phyloP scores from a whole-genome alignment of 2,888 invertebrate genomes.

The Philhelius pedissequus region DNA sequence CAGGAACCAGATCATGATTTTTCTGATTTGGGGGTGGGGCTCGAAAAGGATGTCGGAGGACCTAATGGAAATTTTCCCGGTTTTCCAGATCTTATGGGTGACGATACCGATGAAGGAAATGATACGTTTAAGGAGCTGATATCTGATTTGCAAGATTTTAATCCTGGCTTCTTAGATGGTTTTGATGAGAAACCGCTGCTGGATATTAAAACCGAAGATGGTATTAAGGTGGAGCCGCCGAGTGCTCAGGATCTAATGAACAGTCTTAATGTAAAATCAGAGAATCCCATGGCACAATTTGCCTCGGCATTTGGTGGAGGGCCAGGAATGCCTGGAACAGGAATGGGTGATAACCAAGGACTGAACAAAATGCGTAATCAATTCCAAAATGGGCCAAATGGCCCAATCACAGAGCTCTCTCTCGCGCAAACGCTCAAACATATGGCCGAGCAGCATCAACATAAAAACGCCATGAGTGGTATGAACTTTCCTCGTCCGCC shows the following conservation, averaged over 20 bases:
- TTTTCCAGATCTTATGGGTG: slow-evolving; percentile 89
- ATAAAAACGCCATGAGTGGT: slow-evolving; percentile 86
- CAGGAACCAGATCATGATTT: slow-evolving; percentile 92
- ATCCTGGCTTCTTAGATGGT: slow-evolving; percentile 89
- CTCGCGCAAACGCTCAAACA: slow-evolving; percentile 97
- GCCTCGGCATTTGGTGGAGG: slow-evolving; percentile 74
- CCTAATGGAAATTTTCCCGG: slow-evolving; percentile 87
- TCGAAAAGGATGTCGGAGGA: slow-evolving; percentile 90
- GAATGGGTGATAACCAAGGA: slow-evolving; percentile 72
- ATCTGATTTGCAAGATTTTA: slow-evolving; percentile 90
- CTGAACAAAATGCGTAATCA: slow-evolving; percentile 73
- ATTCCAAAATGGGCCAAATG: slow-evolving; percentile 74
- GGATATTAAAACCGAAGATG: slow-evolving; percentile 79
- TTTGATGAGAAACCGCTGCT: slow-evolving; percentile 82
- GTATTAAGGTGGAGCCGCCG: slow-evolving; percentile 77
- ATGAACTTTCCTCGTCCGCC: slow-evolving; percentile 80
- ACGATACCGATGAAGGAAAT: slow-evolving; percentile 89
- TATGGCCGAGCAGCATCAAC: slow-evolving; percentile 98
- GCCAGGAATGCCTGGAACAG: slow-evolving; percentile 51
- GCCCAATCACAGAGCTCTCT: slow-evolving; percentile 85
- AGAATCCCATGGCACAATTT: slow-evolving; percentile 77
- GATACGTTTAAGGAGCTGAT: slow-evolving; percentile 92
- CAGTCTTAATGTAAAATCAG: slow-evolving; percentile 78
- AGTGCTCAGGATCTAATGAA: slow-evolving; percentile 78
- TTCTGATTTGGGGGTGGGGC: slow-evolving; percentile 90